A percentile compares a stretch with the other conserved stretches of the same genome.
These are phyloP conservation scores for Sesamia nonagrioides DNA, from an alignment of 1,140 invertebrate genomes.

Conservation along the genomic window DNA sequence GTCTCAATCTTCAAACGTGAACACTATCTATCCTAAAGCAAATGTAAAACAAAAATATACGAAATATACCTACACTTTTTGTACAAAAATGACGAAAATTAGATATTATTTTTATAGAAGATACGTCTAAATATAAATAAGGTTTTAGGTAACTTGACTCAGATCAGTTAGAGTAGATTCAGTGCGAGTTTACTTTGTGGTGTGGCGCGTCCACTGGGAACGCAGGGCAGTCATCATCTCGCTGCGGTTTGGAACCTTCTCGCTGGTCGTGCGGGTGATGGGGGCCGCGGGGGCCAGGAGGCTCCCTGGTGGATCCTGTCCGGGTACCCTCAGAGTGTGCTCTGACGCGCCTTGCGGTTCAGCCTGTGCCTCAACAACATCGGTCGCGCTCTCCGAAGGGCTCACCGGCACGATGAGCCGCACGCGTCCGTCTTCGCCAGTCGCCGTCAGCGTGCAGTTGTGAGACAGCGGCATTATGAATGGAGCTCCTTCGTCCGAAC, in stretches of 20 bases:
- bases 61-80: conserved; percentile 46
- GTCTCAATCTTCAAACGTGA: conserved; percentile 34
- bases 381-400: conserved; percentile 71
- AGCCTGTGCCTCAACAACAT: conserved; percentile 59
- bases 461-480: conserved; percentile 91
- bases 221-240: conserved; percentile 94
- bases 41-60: conserved; percentile 39
- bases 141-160: conserved; percentile 65
- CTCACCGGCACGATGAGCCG: conserved; percentile 88
- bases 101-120: conserved; percentile 42
- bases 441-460: conserved; percentile 88
- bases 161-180: conserved; percentile 49
- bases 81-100: conserved; percentile 50
- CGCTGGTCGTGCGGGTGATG: conserved; percentile 94
- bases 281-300: conserved; percentile 82
- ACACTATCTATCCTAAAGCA: conserved; percentile 35
- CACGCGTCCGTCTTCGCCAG: conserved; percentile 87
- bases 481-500: conserved; percentile 82
- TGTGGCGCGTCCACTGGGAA: conserved; percentile 94
- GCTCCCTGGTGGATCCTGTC: conserved; percentile 54
- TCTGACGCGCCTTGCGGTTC: conserved; percentile 70
- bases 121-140: conserved; percentile 43
- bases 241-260: conserved; percentile 93
- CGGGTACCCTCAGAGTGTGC: conserved; percentile 82
- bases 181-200: conserved; percentile 91